Evolutionary conservation across 2,888 invertebrate species (phyloP).

Genomic region (Lasioglossum malachurum): DNA sequence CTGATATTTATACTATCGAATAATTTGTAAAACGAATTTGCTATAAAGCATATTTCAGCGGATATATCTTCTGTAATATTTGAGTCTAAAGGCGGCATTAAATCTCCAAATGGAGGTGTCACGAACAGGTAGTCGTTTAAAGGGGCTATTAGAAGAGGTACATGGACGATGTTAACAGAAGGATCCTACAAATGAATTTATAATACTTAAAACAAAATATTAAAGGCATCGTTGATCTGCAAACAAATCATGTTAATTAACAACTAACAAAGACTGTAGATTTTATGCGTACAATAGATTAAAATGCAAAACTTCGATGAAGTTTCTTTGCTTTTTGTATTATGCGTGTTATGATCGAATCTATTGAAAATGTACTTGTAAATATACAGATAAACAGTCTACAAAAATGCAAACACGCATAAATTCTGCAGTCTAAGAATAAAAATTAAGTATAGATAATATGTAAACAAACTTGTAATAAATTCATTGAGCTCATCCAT

Average conservation of each 20-base stretch:
- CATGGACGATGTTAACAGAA: constrained; percentile 86
- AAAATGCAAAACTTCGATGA: not conserved
- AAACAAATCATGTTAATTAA: not conserved
- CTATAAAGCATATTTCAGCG: constrained; percentile 74
- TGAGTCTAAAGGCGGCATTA: constrained; percentile 87
- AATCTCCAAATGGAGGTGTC: constrained; percentile 87
- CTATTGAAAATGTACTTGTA: not conserved
- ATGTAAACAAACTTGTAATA: constrained; percentile 66
- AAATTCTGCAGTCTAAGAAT: not conserved
- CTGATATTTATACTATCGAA: constrained; percentile 87
- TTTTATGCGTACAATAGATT: not conserved
- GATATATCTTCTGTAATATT: constrained; percentile 74
- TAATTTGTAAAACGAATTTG: constrained; percentile 78
- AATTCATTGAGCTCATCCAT: constrained; percentile 86
- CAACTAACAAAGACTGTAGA: not conserved
- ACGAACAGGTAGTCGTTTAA: constrained; percentile 88
- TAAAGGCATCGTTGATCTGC: not conserved
- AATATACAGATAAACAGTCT: not conserved
- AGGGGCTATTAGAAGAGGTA: constrained; percentile 87
- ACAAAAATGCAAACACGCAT: not conserved
- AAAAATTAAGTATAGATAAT: constrained; percentile 29
- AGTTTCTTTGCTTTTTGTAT: not conserved
- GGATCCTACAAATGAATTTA: constrained; percentile 40
- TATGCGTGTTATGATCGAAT: not conserved
- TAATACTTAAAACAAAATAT: not conserved